Conservation (phyloP, 2,113 vertebrate genomes). For the Mesoclemmys tuberculata region DNA sequence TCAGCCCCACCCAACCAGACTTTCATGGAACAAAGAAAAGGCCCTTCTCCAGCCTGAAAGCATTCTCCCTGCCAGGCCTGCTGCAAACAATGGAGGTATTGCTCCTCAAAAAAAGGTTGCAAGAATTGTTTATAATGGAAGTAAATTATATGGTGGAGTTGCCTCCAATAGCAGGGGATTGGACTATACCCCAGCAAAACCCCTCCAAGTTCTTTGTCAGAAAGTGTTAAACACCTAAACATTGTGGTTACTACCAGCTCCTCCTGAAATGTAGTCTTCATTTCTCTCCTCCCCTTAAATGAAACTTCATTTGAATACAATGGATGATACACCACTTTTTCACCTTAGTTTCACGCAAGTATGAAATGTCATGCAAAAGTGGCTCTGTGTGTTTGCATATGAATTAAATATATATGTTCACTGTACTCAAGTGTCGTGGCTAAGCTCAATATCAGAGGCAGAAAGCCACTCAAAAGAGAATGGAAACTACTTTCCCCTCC, state of each 20-base stretch:
- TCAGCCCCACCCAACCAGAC: accelerated
- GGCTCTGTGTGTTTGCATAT: background rate
- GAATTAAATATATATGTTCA: background rate
- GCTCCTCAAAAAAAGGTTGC: background rate
- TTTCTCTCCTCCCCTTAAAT: background rate
- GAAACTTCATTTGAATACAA: background rate
- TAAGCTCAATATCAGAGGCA: background rate
- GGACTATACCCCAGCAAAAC: background rate
- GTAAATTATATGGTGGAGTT: background rate
- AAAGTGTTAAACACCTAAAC: background rate
- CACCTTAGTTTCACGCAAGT: background rate
- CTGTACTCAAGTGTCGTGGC: background rate
- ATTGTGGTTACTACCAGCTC: background rate
- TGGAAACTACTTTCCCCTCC: background rate
- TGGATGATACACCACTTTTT: background rate
- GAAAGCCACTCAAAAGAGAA: background rate
- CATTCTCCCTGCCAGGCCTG: background rate
- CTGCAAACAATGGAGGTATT: background rate
- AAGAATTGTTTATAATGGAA: too few species aligned
- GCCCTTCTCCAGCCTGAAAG: background rate
- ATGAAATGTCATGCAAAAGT: background rate
- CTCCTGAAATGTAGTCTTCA: background rate
- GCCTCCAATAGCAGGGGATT: background rate
- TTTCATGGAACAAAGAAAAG: background rate
- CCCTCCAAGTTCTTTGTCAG: background rate